Evolutionary conservation across 2,113 vertebrate genomes (phyloP), one percentile per base, ranked within the genome.

Genomic region (Acrocephalus kingi): DNA sequence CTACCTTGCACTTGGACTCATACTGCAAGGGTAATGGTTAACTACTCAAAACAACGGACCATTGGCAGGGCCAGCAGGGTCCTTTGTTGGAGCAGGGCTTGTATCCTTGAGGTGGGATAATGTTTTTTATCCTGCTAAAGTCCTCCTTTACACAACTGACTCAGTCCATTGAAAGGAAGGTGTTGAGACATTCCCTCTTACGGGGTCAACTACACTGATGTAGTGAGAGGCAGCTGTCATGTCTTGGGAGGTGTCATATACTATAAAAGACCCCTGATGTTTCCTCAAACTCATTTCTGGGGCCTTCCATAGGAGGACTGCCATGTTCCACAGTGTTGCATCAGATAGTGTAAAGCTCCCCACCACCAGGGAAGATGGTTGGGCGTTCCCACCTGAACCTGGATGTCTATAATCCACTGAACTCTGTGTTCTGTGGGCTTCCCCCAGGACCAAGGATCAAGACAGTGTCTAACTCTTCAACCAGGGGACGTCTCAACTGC

Each of bases 51-150:
- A 79, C 2, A 48, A 31, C 10, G 3, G 9, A 21, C 6, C 25
- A 31, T 43, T 80, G 56, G 3, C 18, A 41, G 14, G 13, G 49
- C 35, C 45, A 49, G 43, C 43, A 49, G 21, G 5, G 21, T 56
- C 12, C 4, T 25, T 72, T 64, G 31, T 35, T 35, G 25, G 25
- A 13, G 4, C 0, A 0, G 8, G 6, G 21, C 43, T 49, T 80
- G 35, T 51, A 64, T 14, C 10, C 35, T 28, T 0, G 0, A 35
- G 43, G 14, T 43, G 24, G 7, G 9, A 41, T 8, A 14, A 30
- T 49, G 11, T 7, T 56, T 64, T 56, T 64, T 43, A 49, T 64
- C 8, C 8, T 37, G 25, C 11, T 35, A 22, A 35, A 56, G 11
- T 56, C 51, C 17, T 27, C 10, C 43, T 24, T 73, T 37, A 43